A percentile compares a stretch with the other conserved stretches of the same genome.
Evolutionary conservation across 2,113 vertebrate species (phyloP).

Genomic region (Anser cygnoides): DNA sequence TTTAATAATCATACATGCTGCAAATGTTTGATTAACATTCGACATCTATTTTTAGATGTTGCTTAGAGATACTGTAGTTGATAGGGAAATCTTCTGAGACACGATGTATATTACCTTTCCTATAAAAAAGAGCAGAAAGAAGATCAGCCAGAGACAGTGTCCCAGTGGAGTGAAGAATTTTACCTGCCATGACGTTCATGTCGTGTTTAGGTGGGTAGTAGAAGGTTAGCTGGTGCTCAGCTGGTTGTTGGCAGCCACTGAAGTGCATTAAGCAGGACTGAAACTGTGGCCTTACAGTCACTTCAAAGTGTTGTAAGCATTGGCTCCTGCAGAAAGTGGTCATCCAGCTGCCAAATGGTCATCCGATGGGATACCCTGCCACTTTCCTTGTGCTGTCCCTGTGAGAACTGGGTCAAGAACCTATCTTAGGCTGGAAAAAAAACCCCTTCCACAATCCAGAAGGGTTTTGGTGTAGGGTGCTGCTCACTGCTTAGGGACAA

Average conservation of each 20-base stretch:
- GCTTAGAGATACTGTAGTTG: neutral
- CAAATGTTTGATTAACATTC: neutral
- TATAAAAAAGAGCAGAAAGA: neutral
- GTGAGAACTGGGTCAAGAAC: neutral
- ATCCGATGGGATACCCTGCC: neutral
- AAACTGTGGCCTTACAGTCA: neutral
- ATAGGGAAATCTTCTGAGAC: neutral
- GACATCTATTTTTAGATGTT: neutral
- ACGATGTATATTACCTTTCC: neutral
- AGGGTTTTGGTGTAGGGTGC: neutral
- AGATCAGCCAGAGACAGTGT: neutral
- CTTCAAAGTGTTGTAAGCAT: neutral
- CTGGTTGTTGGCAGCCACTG: neutral
- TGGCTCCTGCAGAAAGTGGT: neutral
- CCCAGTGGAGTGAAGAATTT: neutral
- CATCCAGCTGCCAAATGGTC: neutral
- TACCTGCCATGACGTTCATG: neutral
- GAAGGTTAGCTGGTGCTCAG: neutral
- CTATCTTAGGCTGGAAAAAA: neutral
- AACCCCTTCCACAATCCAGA: neutral
- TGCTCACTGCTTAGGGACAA: neutral
- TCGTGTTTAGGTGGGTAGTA: neutral
- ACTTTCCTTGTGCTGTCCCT: neutral
- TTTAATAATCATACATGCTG: neutral
- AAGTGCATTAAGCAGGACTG: neutral